Conservation (phyloP, 2,113 vertebrate genomes). For the Tragelaphus scriptus region DNA sequence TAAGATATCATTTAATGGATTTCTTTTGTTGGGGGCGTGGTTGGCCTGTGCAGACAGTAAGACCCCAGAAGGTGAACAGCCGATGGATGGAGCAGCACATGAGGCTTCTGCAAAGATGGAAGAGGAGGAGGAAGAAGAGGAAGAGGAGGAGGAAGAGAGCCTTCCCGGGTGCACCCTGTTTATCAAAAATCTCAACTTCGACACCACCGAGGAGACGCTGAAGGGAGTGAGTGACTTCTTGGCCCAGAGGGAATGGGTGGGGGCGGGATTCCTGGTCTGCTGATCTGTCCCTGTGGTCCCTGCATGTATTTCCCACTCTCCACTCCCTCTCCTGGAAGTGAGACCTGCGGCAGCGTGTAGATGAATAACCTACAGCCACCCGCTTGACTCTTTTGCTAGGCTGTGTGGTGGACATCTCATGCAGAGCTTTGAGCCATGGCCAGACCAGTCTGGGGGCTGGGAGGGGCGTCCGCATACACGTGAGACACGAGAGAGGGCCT, state of each 20-base stretch:
- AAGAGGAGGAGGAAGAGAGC: conserved; percentile 86
- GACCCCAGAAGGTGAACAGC: not conserved
- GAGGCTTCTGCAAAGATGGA: not conserved
- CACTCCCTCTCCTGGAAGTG: accelerated
- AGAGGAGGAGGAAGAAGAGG: conserved; percentile 73
- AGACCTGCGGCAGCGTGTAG: accelerated
- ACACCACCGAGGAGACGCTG: conserved; percentile 89
- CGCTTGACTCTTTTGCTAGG: accelerated
- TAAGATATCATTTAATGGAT: not conserved
- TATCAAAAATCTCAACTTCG: conserved; percentile 95
- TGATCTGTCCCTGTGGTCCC: accelerated
- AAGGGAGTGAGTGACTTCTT: conserved; percentile 65
- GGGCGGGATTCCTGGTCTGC: accelerated
- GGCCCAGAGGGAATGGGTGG: accelerated
- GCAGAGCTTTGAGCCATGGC: accelerated
- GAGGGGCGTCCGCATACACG: accelerated
- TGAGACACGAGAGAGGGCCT: accelerated
- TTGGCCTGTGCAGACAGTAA: not conserved
- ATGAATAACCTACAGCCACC: accelerated
- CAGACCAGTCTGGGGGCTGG: not conserved
- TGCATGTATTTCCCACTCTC: accelerated
- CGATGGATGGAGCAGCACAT: not conserved
- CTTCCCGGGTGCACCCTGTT: conserved; percentile 93
- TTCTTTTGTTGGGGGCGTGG: not conserved
- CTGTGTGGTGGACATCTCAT: accelerated